Evolutionary conservation across 2,797 vertebrate species (phyloP).

Genomic region (Rhabdophis nuchalis): DNA sequence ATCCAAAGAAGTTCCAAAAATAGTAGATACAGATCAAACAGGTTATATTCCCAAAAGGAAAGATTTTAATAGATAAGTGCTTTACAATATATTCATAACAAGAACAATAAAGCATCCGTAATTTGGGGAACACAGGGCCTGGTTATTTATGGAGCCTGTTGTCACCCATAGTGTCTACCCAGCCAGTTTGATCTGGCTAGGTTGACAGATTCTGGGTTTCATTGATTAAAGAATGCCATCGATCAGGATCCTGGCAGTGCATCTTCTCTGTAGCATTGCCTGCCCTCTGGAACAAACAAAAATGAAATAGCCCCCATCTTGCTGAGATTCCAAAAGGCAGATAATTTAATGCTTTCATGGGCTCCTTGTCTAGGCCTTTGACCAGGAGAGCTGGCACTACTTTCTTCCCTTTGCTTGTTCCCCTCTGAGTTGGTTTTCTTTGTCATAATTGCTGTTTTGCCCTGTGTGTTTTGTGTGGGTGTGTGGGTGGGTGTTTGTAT

Average conservation of each 20-base stretch:
- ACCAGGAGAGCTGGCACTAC: neutral
- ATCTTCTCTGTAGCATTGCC: neutral
- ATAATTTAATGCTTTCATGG: neutral
- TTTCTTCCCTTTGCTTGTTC: neutral
- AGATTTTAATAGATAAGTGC: neutral
- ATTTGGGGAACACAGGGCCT: neutral
- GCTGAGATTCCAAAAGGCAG: neutral
- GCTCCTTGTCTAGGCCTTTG: neutral
- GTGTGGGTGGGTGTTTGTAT: neutral
- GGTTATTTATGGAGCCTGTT: neutral
- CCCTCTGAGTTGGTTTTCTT: neutral
- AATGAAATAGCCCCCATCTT: neutral
- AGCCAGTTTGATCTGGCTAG: neutral
- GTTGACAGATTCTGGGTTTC: neutral
- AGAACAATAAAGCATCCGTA: neutral
- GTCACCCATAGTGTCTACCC: neutral
- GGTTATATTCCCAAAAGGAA: neutral
- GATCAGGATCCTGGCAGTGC: neutral
- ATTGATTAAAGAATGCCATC: neutral
- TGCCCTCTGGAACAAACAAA: neutral
- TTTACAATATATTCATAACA: neutral
- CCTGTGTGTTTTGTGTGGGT: neutral
- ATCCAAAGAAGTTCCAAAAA: neutral
- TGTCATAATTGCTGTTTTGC: neutral
- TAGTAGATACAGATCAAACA: neutral